phyloP scores from a whole-genome alignment of 1,140 invertebrate genomes.

The Pentalonia nigronervosa region DNA sequence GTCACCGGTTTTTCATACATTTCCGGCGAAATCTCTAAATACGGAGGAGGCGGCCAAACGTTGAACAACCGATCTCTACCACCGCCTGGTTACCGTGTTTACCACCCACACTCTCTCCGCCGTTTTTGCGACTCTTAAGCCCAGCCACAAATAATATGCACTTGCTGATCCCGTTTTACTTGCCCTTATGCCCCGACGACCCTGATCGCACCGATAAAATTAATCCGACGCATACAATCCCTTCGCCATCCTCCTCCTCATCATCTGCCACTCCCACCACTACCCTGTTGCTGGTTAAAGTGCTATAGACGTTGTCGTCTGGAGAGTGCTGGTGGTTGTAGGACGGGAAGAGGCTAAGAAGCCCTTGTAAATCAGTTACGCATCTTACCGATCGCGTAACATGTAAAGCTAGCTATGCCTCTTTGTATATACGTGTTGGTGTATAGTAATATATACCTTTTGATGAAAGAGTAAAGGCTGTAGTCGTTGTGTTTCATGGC shows the following conservation, averaged over 20 bases:
- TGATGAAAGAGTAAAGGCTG: slow-evolving; percentile 1
- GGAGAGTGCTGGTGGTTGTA: neutral
- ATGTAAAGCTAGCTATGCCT: neutral
- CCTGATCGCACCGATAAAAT: neutral
- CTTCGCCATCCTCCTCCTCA: neutral
- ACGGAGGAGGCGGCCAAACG: slow-evolving; percentile 30
- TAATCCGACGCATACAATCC: neutral
- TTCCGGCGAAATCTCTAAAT: slow-evolving; percentile 67
- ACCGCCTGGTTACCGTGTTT: slow-evolving; percentile 21
- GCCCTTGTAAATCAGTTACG: neutral
- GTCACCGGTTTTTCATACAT: slow-evolving; percentile 80
- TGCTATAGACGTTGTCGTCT: neutral
- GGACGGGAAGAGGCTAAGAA: neutral
- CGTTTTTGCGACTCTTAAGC: slow-evolving; percentile 51
- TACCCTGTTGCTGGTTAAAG: neutral
- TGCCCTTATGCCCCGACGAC: neutral
- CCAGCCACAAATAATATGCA: neutral
- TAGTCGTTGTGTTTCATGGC: neutral
- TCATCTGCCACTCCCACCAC: no score
- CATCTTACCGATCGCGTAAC: neutral
- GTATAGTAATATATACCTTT: neutral
- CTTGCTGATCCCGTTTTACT: neutral
- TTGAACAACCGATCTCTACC: slow-evolving; percentile 8
- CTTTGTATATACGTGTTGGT: neutral
- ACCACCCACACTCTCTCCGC: slow-evolving; percentile 37